phyloP scores from a whole-genome alignment of 1,140 invertebrate genomes.

The Lysiphlebus fabarum region DNA sequence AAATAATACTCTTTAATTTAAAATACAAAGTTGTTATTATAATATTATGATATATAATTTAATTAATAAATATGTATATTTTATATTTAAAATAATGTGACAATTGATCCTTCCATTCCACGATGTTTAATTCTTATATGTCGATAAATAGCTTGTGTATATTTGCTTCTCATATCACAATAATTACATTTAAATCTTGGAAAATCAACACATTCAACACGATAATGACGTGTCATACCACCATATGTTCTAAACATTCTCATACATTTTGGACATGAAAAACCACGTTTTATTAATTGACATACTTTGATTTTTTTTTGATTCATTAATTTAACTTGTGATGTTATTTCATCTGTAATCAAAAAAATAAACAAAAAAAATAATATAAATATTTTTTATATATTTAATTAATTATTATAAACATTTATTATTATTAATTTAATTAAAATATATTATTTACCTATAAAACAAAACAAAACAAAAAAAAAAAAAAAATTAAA shows the following conservation, averaged over 20 bases:
- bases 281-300: slow-evolving; percentile 17
- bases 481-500: too few relatives aligned
- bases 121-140: slow-evolving; percentile 35
- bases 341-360: slow-evolving; percentile 33
- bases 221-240: slow-evolving; percentile 36
- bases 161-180: slow-evolving; percentile 41
- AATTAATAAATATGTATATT: too few relatives aligned
- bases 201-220: slow-evolving; percentile 37
- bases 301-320: neutral
- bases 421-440: neutral
- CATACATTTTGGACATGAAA: slow-evolving; percentile 32
- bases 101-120: slow-evolving; percentile 32
- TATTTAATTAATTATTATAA: neutral
- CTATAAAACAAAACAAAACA: too few relatives aligned
- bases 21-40: too few relatives aligned
- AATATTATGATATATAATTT: too few relatives aligned
- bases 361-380: slow-evolving; percentile 30
- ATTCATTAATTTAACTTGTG: too few relatives aligned
- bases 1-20: neutral
- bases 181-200: slow-evolving; percentile 39
- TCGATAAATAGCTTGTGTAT: slow-evolving; percentile 38
- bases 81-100: slow-evolving; percentile 34
- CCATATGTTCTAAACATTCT: slow-evolving; percentile 32
- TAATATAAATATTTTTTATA: neutral
- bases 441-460: neutral